Base-by-base conservation (phyloP, 2,113 vertebrate genomes). In the Xyrauchen texanus region DNA sequence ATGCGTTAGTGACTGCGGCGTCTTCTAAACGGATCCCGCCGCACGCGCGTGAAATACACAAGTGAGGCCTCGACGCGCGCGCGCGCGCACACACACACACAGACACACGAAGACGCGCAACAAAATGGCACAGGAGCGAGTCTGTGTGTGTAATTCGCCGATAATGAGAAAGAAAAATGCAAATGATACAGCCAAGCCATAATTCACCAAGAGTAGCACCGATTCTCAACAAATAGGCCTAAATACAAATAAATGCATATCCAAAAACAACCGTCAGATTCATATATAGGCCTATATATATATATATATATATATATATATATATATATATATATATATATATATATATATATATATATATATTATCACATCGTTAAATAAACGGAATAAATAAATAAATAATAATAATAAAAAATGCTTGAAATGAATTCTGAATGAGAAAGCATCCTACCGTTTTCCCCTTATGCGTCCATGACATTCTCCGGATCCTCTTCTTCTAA, bases 41-140 rank as follows among this genome's bases (percentile, higher is more conserved):
- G 90, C 88, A 92, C 89, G 91, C 91, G 90, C 89, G 89, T 76
- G 78, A 80, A 80, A 60, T 66, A 80, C 78, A 80, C 78, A 74
- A 66, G 63, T 66, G 44, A 71, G 53, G 34, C 10, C 70, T 49
- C 34, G 62, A 79, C 68, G 71, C 76, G 45, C 57, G 51, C 57
- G 21, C 58, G 21, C 49, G 42, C 74, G 4, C 45, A 6, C 45
- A n/a, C n/a, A n/a, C 74, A 34, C 21, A 34, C 21, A 44, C 71
- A 46, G 52, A 44, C 68, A 11, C 34, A 58, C 13, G 70, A 74
- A 74, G 58, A 74, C 91, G 91, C 91, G 91, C 90, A 90, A 90
- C 90, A 91, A 92, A 92, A 92, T 92, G 91, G 91, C 91, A 92
- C 90, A 90, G 87, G 89, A 90, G 87, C 86, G 88, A 85, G 87